Evolutionary conservation across 2,113 vertebrate genomes (phyloP).

Genomic region (Poeciliopsis prolifica): DNA sequence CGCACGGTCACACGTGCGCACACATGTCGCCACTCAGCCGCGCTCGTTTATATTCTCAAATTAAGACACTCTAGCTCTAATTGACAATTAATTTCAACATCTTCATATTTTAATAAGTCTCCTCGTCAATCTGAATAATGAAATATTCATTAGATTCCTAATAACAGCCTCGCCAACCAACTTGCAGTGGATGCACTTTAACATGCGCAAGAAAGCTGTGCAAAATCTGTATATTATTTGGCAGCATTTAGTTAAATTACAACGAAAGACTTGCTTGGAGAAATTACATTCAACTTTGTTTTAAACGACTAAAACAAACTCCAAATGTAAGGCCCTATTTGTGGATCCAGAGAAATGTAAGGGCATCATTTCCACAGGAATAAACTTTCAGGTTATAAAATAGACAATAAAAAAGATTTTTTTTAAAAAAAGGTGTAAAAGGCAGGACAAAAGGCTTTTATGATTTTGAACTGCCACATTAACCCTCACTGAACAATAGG

Average conservation of each 20-base stretch:
- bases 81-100: slow-evolving; percentile 89
- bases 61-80: slow-evolving; percentile 85
- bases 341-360: background rate
- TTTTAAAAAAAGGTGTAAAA: background rate
- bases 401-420: background rate
- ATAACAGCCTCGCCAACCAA: slow-evolving; percentile 66
- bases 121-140: slow-evolving; percentile 84
- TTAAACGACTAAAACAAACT: slow-evolving; percentile 10
- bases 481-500: slow-evolving; percentile 73
- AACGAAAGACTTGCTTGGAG: slow-evolving; percentile 6
- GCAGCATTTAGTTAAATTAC: slow-evolving; percentile 26
- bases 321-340: slow-evolving; percentile 14
- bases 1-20: slow-evolving; percentile 24
- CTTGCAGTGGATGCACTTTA: slow-evolving; percentile 13
- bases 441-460: slow-evolving; percentile 5
- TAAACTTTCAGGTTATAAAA: slow-evolving; percentile 5
- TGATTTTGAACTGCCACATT: slow-evolving; percentile 19
- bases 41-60: slow-evolving; percentile 82
- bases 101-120: slow-evolving; percentile 88
- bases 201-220: slow-evolving; percentile 25
- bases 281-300: slow-evolving; percentile 9
- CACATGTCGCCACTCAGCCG: slow-evolving; percentile 55
- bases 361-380: background rate
- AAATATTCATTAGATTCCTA: slow-evolving; percentile 86
- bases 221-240: slow-evolving; percentile 41